phyloP scores from a whole-genome alignment of 1,140 invertebrate genomes.

The Drosophila sechellia region DNA sequence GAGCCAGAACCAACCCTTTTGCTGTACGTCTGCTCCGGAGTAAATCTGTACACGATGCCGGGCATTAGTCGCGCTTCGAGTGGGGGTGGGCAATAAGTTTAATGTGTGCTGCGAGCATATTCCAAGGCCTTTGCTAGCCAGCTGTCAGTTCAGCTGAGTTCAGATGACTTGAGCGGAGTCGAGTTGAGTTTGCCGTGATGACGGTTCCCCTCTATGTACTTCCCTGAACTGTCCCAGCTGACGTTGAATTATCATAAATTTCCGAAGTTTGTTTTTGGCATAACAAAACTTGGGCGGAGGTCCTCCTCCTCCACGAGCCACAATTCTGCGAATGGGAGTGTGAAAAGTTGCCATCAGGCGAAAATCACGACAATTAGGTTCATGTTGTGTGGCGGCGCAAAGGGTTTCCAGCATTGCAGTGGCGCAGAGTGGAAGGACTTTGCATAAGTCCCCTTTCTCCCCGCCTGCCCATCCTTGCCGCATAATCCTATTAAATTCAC shows the following conservation, averaged over 20 bases:
- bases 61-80: conserved; percentile 34
- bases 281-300: conserved; percentile 71
- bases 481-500: conserved; percentile 83
- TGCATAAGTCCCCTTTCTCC: conserved; percentile 62
- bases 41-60: conserved; percentile 67
- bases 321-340: conserved; percentile 19
- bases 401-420: conserved; percentile 10
- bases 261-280: conserved; percentile 81
- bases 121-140: conserved; percentile 68
- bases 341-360: conserved; percentile 76
- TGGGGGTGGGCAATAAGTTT: conserved; percentile 72
- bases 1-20: conserved; percentile 72
- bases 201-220: conserved; percentile 65
- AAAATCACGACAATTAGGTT: conserved; percentile 78
- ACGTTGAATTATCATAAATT: conserved; percentile 84
- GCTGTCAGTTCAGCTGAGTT: conserved; percentile 67
- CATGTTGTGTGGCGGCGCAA: conserved; percentile 45
- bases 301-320: not conserved
- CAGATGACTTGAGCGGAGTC: conserved; percentile 43
- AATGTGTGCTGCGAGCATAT: conserved; percentile 81
- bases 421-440: conserved; percentile 63
- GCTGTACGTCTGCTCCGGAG: conserved; percentile 59
- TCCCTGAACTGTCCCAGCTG: conserved; percentile 80
- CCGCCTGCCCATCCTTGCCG: conserved; percentile 54
- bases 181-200: conserved; percentile 58